Conservation (phyloP, 2,113 vertebrate species). For the Lophotis ruficrista region DNA sequence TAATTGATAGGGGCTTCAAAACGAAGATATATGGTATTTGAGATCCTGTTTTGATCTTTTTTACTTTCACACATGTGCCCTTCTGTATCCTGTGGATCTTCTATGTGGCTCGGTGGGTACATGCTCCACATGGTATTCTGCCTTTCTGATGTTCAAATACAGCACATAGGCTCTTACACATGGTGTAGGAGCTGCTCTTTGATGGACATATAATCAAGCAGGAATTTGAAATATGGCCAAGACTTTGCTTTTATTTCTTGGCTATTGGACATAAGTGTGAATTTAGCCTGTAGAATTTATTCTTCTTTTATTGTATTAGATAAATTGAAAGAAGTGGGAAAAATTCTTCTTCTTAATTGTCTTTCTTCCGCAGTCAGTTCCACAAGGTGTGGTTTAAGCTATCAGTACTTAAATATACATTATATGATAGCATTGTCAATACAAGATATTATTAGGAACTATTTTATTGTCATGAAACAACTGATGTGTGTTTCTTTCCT, state of each 20-base stretch:
- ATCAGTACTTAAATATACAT: slow-evolving; percentile 1
- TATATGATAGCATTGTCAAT: background rate
- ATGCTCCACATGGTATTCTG: slow-evolving; percentile 66
- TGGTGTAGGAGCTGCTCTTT: slow-evolving; percentile 50
- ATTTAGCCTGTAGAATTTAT: slow-evolving; percentile 51
- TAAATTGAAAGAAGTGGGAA: slow-evolving; percentile 29
- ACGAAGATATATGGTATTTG: slow-evolving; percentile 46
- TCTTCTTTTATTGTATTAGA: slow-evolving; percentile 18
- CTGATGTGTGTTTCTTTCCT: background rate
- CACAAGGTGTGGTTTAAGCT: slow-evolving; percentile 4
- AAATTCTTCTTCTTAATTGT: slow-evolving; percentile 42
- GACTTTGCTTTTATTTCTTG: slow-evolving; percentile 65
- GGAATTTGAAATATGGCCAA: slow-evolving; percentile 68
- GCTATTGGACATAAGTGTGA: slow-evolving; percentile 34
- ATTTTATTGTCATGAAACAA: slow-evolving; percentile 12
- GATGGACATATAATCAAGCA: slow-evolving; percentile 64
- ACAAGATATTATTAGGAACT: background rate
- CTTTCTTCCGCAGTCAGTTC: slow-evolving; percentile 18
- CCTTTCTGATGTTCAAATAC: slow-evolving; percentile 68
- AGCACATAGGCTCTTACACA: slow-evolving; percentile 55
- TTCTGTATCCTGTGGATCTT: slow-evolving; percentile 70
- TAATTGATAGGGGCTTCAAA: slow-evolving; percentile 66
- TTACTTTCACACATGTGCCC: slow-evolving; percentile 58
- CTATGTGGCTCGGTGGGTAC: slow-evolving; percentile 64
- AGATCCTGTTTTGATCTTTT: slow-evolving; percentile 67